Base-by-base conservation (phyloP, 2,888 invertebrate genomes). In the Ormyrus thymus region DNA sequence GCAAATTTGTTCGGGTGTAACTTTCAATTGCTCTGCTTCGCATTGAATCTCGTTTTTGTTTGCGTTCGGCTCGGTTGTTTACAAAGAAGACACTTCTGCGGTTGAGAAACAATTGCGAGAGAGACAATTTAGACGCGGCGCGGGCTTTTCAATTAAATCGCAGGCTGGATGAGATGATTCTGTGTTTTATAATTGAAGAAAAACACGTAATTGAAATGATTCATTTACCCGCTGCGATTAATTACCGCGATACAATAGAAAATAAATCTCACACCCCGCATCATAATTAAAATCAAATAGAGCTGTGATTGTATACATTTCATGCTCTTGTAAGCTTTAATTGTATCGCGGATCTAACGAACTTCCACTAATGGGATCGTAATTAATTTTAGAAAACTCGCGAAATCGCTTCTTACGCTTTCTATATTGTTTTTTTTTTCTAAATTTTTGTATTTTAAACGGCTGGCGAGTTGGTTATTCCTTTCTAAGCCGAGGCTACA, bases 321-420 rank as follows among this genome's bases (percentile, higher is more conserved):
- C 65, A 55, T 62, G 69, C 62, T 64, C n/a, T 56, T 43, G 62
- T 62, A 70, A 64, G 7, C 10, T 70, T 56, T 76, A 71, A 77
- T 72, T 72, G 65, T 51, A 66, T 65, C 58, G 10, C 10, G 43
- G 51, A 69, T 69, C 56, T 76, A 66, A 51, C 65, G 61, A 61
- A 51, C 15, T 69, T 56, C 50, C 43, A 11, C 50, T 71, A 72
- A 72, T 66, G 71, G 66, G 66, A 66, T 4, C 77, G 43, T 53
- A 77, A 77, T 77, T 77, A 66, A 71, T 72, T 62, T 65, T 77
- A 77, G 77, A 77, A 77, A 72, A 53, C 29, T 56, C 15, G 10
- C 15, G 4, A 29, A 29, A 29, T 29, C 3, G 13, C 15, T 55
- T 55, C 10, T 48, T n/a, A 4, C 10, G 45, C 64, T 45, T 66